Base-by-base conservation (phyloP, 2,888 invertebrate species). In the Acanthopleura granulata region DNA sequence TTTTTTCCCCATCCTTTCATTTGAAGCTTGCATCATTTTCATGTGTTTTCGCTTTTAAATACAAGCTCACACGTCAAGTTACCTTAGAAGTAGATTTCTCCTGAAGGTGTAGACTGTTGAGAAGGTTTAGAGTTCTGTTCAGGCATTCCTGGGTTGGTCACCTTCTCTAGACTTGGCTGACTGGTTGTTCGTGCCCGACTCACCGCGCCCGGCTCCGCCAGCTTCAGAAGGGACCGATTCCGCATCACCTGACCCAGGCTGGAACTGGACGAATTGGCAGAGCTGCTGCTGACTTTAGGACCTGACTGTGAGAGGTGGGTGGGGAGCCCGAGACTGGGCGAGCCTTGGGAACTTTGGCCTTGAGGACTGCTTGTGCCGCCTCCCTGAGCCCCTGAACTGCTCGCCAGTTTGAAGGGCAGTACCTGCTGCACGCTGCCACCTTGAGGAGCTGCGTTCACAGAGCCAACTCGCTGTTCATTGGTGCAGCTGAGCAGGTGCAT, bases 401-500 rank as follows among this genome's bases (percentile, higher is more conserved):
- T 74, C 4, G 79, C 76, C 51, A 79, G 69, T 75, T 76, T 77
- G 49, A 76, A 76, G n/a, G 79, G 76, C 51, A 79, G 62, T 25
- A 77, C 76, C 30, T 79, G 79, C 29, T 76, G 81, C 75, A 77
- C 75, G 57, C 71, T 72, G 27, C 29, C 40, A 4, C n/a, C 16
- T 27, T 16, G 40, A 3, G 40, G 49, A 18, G 12, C 49, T 4
- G 40, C 50, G 49, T 71, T 71, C 1, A 49, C 50, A 12, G 50
- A 40, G n/a, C 71, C 83, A 11, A 93, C 93, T 90, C 95, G 95
- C 83, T 95, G 94, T 84, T 95, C 94, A 91, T 95, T 95, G 72
- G 94, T 94, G 69, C 95, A 94, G 89, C 95, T 95, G 77, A 95
- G 93, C 78, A 95, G 90, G 91, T 95, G 94, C 62, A 94, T 90